Evolutionary conservation across 2,888 invertebrate species (phyloP).

Genomic region (Xestobium rufovillosum): DNA sequence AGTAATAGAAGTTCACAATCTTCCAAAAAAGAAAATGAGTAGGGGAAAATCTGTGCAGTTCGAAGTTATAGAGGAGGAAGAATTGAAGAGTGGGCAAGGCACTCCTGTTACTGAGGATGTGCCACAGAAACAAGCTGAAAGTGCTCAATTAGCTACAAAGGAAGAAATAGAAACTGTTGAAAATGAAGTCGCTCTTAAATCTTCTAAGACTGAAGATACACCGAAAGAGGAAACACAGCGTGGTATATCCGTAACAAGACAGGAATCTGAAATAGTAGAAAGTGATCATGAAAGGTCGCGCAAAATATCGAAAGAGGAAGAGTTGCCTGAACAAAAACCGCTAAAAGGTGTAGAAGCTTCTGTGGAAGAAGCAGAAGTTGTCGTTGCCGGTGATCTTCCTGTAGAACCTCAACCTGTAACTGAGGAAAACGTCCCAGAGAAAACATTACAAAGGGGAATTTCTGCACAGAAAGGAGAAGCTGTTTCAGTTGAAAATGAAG

Average conservation of each 20-base stretch:
- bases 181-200: conserved; percentile 31
- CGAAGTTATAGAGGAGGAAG: conserved; percentile 33
- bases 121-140: conserved; percentile 20
- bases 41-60: conserved; percentile 30
- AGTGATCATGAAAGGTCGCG: conserved; percentile 16
- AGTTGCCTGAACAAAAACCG: conserved; percentile 10
- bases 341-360: conserved; percentile 17
- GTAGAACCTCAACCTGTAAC: conserved; percentile 14
- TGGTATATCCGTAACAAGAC: conserved; percentile 25
- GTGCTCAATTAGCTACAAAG: conserved; percentile 29
- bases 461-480: conserved; percentile 4
- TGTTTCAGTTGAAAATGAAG: conserved; percentile 10
- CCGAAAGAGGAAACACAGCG: conserved; percentile 34
- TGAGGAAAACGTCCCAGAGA: conserved; percentile 13
- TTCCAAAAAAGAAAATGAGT: conserved; percentile 21
- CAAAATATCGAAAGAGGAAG: conserved; percentile 15
- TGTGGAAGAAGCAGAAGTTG: conserved; percentile 4
- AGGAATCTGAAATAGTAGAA: conserved; percentile 26
- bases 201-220: conserved; percentile 31
- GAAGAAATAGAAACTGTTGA: conserved; percentile 19
- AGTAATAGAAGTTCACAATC: background rate
- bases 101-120: conserved; percentile 29
- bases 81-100: conserved; percentile 25
- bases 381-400: conserved; percentile 19
- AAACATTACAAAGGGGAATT: conserved; percentile 1